Base-by-base conservation (phyloP, 2,888 invertebrate genomes). In the Thalpophila matura region DNA sequence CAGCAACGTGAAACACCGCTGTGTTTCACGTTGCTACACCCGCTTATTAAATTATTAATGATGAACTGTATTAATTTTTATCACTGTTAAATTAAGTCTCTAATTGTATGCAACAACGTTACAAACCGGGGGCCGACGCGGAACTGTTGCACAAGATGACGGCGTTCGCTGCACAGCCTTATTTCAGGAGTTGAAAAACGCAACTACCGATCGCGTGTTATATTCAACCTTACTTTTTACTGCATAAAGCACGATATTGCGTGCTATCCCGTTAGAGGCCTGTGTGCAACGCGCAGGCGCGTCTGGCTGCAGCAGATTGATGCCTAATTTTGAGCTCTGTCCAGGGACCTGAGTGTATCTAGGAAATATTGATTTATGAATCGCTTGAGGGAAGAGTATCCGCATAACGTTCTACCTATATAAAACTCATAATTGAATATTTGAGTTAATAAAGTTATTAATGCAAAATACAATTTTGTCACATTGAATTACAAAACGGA, bases 261-360 rank as follows among this genome's bases (percentile, higher is more conserved):
- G 46, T 45, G 38, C 10, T 58, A 29, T 16, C 18, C n/a, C 6
- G 47, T 12, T 49, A 57, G 46, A 54, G 35, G 55, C 55, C 9
- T 31, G 47, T 38, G 51, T 59, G 59, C 47, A 57, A 29, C 54
- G 68, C 72, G 76, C 75, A 75, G 40, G 68, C 75, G 75, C 64
- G 29, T 0, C 7, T 4, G 16, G 10, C 29, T 69, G 72, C 66
- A 65, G 14, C n/a, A 2, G 16, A 27, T 51, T 40, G 43, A 57
- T 49, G 26, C 38, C 14, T 70, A 54, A 51, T 55, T 55, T 45
- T 24, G 1, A 49, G 55, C 47, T 71, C 18, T 31, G n/a, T 35
- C 35, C 35, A 26, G 58, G 40, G 22, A 24, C 38, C 29, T 40
- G 4, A 24, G 50, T 3, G 18, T 38, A 24, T 43, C 37, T 49